Evolutionary conservation across 1,140 invertebrate genomes (phyloP).

Genomic region (Alviniconcha marisindica): DNA sequence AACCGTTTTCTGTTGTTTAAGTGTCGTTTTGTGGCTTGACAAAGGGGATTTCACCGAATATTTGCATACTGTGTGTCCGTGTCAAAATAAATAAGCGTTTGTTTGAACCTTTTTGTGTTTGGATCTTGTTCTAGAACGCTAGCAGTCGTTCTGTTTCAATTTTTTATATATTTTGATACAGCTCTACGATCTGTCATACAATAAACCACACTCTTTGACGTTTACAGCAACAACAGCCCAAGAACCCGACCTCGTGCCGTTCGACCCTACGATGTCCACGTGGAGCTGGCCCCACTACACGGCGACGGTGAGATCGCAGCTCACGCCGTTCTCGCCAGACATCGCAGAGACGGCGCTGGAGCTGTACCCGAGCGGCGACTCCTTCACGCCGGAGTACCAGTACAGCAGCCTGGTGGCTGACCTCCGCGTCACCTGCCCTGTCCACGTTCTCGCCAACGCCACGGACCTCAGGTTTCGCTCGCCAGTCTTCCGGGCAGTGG

Average conservation of each 20-base stretch:
- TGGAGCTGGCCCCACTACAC: slow-evolving; percentile 60
- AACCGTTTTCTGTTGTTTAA: too few species aligned
- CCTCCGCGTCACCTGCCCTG: slow-evolving; percentile 52
- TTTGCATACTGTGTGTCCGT: too few species aligned
- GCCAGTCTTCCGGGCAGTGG: slow-evolving; percentile 57
- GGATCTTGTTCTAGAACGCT: too few species aligned
- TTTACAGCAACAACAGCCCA: slow-evolving; percentile 49
- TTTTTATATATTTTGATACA: neutral
- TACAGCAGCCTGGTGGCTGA: slow-evolving; percentile 57
- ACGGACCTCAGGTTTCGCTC: slow-evolving; percentile 43
- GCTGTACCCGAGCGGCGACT: slow-evolving; percentile 45
- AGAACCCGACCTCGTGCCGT: slow-evolving; percentile 35
- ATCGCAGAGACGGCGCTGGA: slow-evolving; percentile 45
- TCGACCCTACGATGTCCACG: slow-evolving; percentile 41
- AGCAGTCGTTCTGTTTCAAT: too few species aligned
- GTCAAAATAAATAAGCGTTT: too few species aligned
- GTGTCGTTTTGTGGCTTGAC: too few species aligned
- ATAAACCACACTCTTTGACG: too few species aligned
- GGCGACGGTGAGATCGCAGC: slow-evolving; percentile 44
- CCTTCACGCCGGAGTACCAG: slow-evolving; percentile 49
- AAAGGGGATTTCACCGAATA: too few species aligned
- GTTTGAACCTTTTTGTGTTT: too few species aligned
- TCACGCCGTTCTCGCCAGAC: slow-evolving; percentile 48
- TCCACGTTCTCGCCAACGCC: slow-evolving; percentile 47
- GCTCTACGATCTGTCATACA: neutral